A percentile compares a stretch with the other conserved stretches of the same genome.
phyloP scores from a whole-genome alignment of 2,888 invertebrate species.

The Drosophila pegasa region DNA sequence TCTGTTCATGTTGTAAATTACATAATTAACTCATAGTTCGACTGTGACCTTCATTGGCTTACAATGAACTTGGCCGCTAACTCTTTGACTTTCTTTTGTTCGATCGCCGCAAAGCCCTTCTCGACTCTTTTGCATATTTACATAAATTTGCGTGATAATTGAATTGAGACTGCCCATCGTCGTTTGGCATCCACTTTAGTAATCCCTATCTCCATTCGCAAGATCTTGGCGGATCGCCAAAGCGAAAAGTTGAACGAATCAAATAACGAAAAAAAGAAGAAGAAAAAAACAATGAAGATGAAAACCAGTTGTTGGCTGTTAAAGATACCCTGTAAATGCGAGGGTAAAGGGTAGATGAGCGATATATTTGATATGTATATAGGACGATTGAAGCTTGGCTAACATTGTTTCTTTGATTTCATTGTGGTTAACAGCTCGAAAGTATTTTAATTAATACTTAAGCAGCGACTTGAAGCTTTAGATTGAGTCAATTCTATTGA shows the following conservation, averaged over 20 bases:
- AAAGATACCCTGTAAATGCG: neutral
- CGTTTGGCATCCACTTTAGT: slow-evolving; percentile 44
- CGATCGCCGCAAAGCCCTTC: slow-evolving; percentile 23
- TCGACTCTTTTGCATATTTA: slow-evolving; percentile 45
- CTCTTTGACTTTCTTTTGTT: slow-evolving; percentile 65
- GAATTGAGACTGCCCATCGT: slow-evolving; percentile 43
- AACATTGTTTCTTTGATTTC: neutral
- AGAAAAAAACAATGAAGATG: neutral
- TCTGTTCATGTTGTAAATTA: slow-evolving; percentile 23
- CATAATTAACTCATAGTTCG: slow-evolving; percentile 34
- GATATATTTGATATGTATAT: neutral
- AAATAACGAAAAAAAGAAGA: slow-evolving; percentile 40
- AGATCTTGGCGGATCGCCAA: slow-evolving; percentile 27
- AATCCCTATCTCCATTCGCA: slow-evolving; percentile 11
- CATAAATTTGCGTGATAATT: slow-evolving; percentile 61
- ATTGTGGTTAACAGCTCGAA: neutral
- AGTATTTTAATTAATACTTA: neutral
- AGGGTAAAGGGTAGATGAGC: neutral
- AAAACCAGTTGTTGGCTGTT: neutral
- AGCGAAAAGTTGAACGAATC: neutral
- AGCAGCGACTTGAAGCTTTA: neutral
- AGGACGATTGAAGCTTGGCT: neutral
- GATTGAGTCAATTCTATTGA: too few relatives aligned
- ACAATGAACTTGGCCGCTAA: slow-evolving; percentile 73
- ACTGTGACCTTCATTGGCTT: slow-evolving; percentile 45